Base-by-base conservation (phyloP, 2,888 invertebrate species). In the Agrotis puta region DNA sequence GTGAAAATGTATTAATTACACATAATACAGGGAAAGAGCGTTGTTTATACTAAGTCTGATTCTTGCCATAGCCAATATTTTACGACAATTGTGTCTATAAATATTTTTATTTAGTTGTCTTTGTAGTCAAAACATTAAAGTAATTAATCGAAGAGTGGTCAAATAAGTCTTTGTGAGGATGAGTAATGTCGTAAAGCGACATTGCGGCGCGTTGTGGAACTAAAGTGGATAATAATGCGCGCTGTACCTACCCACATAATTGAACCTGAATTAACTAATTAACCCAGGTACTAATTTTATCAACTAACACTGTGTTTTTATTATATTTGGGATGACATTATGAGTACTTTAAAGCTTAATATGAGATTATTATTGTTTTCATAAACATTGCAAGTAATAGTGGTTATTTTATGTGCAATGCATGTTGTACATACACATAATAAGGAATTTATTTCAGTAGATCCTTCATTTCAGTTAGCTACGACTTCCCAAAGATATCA, bases 191-290 rank as follows among this genome's bases (percentile, higher is more conserved):
- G 54, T 56, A 64, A 57, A 71, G 74, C 74, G 74, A 69, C 70
- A 74, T 51, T 59, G 71, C 48, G 75, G 65, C 56, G 27, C 24
- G 43, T 43, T 70, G 45, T 62, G 63, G 70, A 77, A 82, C 77
- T 82, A 82, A 80, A 71, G 43, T 64, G 47, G 58, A 74, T 63
- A 75, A 76, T 68, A 79, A 70, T 74, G 51, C 53, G 68, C 64
- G 27, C 54, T 62, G 63, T 70, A 59, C 9, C 39, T 56, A 48
- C 27, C 14, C 18, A 74, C 43, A 50, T 72, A 66, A 74, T 74
- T 70, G 62, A 57, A 76, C 57, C 64, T 73, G 68, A 74, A 74
- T 77, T 82, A 77, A 70, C 66, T 70, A 79, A 77, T 74, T 67
- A 70, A 69, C 22, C 24, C 33, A 56, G 51, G 53, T 70, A 64